Evolutionary conservation across 2,888 invertebrate genomes (phyloP).

Genomic region (Dicranocentrus wangi): DNA sequence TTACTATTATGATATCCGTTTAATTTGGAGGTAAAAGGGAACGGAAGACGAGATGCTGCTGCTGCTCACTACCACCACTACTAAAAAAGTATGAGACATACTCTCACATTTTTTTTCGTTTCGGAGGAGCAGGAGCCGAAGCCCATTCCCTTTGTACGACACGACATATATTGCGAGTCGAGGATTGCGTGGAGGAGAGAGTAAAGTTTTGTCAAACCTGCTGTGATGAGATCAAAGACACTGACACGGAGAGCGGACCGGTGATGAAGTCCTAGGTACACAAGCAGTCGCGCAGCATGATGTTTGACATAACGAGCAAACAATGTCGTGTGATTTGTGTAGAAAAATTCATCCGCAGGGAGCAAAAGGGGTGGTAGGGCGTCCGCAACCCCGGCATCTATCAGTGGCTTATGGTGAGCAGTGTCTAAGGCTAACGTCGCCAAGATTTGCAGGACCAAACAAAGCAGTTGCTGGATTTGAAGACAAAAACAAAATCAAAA

Average conservation of each 20-base stretch:
- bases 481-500: constrained; percentile 49
- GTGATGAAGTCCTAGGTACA: constrained; percentile 80
- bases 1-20: too few relatives aligned
- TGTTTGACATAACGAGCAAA: constrained; percentile 81
- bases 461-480: constrained; percentile 78
- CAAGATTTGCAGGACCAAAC: constrained; percentile 79
- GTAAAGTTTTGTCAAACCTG: constrained; percentile 74
- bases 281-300: constrained; percentile 80
- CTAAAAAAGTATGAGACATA: too few relatives aligned
- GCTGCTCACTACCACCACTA: too few relatives aligned
- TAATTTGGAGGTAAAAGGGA: too few relatives aligned
- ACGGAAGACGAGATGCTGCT: too few relatives aligned
- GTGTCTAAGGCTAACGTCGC: constrained; percentile 79
- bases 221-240: constrained; percentile 77
- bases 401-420: constrained; percentile 77
- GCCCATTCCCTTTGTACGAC: too few relatives aligned
- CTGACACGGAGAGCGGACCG: constrained; percentile 79
- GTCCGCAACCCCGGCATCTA: constrained; percentile 79
- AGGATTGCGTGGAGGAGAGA: background rate
- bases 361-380: constrained; percentile 79
- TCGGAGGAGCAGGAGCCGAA: too few relatives aligned
- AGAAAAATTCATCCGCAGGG: constrained; percentile 82
- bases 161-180: too few relatives aligned
- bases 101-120: too few relatives aligned
- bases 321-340: constrained; percentile 81